Base-by-base conservation (phyloP, 2,888 invertebrate genomes). In the Candidula unifasciata region DNA sequence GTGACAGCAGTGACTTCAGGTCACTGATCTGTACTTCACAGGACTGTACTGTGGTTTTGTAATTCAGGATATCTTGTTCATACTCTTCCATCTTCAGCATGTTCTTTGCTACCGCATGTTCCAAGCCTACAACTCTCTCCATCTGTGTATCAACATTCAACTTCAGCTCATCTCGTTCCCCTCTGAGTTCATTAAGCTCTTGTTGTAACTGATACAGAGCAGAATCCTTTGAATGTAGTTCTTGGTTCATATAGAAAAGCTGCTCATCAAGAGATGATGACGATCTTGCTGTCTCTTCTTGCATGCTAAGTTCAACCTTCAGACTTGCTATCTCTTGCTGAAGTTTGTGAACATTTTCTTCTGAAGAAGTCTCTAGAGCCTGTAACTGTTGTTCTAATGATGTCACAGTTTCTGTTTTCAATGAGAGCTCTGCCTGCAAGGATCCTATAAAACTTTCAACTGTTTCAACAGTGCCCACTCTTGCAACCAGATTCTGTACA, bases 181-280 rank as follows among this genome's bases (percentile, higher is more conserved):
- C 27, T 16, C 21, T 1, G n/a, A 83, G 54, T 1, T 69, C 44
- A 33, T 68, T 35, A 54, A 68, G 10, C 5, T 66, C 24, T 77
- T 77, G 66, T 18, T 77, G 68, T 27, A 77, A 35, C 37, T 71
- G 68, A 24, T 82, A 80, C 18, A 77, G 60, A 37, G 73, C 57
- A 33, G 74, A 30, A 21, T 60, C 69, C 37, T 77, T 37, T 8
- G 85, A 35, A 66, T 35, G 30, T 37, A 85, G 71, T 35, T 86
- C 81, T 69, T 85, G 80, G 54, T 85, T 80, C 35, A 83, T n/a
- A 35, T 37, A 33, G 16, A 68, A n/a, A 69, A 85, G 66, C 76
- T 87, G 83, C 21, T 66, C 77, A 60, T 78, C 77, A 27, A 81
- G 77, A 44, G 44, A 21, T 10, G 2, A n/a, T 44, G 54, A 44